phyloP scores from a whole-genome alignment of 2,888 invertebrate genomes.

The Muscina levida region DNA sequence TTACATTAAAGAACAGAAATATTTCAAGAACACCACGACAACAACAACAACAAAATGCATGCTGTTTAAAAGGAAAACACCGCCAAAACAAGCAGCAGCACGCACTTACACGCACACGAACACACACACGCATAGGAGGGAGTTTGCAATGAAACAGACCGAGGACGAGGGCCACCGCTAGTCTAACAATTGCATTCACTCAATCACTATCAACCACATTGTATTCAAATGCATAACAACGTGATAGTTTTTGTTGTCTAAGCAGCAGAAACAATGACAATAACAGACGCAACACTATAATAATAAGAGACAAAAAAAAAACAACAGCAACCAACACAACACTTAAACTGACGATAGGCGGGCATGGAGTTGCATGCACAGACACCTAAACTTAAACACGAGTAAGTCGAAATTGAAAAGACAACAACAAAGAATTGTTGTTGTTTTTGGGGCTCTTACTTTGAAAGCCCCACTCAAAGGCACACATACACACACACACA shows the following conservation, averaged over 20 bases:
- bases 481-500: background rate
- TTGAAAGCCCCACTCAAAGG: background rate
- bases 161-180: too few relatives aligned
- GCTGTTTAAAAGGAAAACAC: too few relatives aligned
- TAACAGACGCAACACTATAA: constrained; percentile 14
- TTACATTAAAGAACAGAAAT: too few relatives aligned
- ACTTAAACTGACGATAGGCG: background rate
- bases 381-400: constrained; percentile 44
- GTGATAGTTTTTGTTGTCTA: background rate
- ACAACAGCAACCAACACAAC: constrained; percentile 1
- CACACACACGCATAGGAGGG: too few relatives aligned
- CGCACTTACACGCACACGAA: too few relatives aligned
- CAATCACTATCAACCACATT: constrained; percentile 4
- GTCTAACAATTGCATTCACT: too few relatives aligned
- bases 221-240: background rate
- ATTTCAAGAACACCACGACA: too few relatives aligned
- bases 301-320: background rate
- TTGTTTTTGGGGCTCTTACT: too few relatives aligned
- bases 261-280: constrained; percentile 35
- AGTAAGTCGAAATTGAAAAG: constrained; percentile 48
- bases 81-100: too few relatives aligned
- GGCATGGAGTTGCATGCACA: constrained; percentile 1
- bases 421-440: constrained; percentile 8
- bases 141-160: too few relatives aligned
- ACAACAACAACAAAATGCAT: too few relatives aligned